Base-by-base conservation (phyloP, 2,797 vertebrate genomes). In the Nyctalus aviator region DNA sequence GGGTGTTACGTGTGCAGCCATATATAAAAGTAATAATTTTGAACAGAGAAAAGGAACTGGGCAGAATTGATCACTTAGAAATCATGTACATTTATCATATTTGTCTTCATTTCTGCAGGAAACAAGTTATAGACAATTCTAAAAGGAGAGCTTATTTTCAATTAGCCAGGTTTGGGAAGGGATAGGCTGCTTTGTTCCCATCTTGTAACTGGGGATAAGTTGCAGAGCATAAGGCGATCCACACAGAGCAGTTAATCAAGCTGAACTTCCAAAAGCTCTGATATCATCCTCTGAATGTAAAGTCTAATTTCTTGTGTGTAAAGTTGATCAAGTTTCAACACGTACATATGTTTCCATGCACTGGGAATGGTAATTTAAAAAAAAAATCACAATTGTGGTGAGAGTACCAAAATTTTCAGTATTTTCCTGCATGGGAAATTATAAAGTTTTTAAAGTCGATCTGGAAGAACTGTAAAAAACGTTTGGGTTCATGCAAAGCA, bases 381-480 rank as follows among this genome's bases (percentile, higher is more conserved):
- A 73, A 75, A 11, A 77, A 8, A 77, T 71, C 32, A 59, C 10
- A 73, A 27, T 91, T 90, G 41, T 91, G n/a, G 8, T 71, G 50
- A 94, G 30, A 91, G 27, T 32, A n/a, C n/a, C 12, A n/a, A 18
- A 46, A 44, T 2, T 88, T 90, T 55, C 10, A 46, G 0, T 87
- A 23, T 91, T 90, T 96, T 69, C 57, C 66, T 72, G 81, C 27
- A 48, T 88, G 88, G 90, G 91, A 93, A 87, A 92, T 88, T 68
- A 93, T 68, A 68, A 50, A 69, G 5, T 88, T 93, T 91, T 76
- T 91, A 85, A 55, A 53, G 35, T 48, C 64, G 72, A 53, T 85
- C 25, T 88, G 30, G 53, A 88, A 94, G 72, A 90, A 83, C 44
- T 96, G 90, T 50, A 82, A 90, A 79, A 82, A 95, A 89, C 81